Conservation (phyloP, 1,140 invertebrate genomes). For the Scaptomyza montana region DNA sequence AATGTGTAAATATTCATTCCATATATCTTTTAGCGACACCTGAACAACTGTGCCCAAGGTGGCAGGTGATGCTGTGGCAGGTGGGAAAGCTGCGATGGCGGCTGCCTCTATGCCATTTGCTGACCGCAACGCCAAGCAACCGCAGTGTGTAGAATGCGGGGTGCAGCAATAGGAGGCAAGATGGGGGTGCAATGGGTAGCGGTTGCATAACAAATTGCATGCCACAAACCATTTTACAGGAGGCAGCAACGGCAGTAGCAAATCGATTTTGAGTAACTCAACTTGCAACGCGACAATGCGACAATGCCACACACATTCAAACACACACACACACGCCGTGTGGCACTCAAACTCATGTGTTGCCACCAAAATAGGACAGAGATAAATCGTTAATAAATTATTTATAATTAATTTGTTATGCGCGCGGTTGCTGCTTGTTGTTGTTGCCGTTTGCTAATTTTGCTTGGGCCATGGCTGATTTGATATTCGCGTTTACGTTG, state of each 20-base stretch:
- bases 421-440: slow-evolving; percentile 58
- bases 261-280: slow-evolving; percentile 60
- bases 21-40: slow-evolving; percentile 9
- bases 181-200: slow-evolving; percentile 15
- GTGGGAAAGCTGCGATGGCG: not conserved
- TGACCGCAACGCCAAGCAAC: slow-evolving; percentile 72
- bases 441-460: slow-evolving; percentile 22
- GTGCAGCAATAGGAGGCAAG: slow-evolving; percentile 2
- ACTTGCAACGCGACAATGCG: slow-evolving; percentile 34
- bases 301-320: slow-evolving; percentile 39
- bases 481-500: slow-evolving; percentile 81
- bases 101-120: slow-evolving; percentile 19
- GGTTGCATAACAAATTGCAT: slow-evolving; percentile 77
- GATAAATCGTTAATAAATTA: slow-evolving; percentile 83
- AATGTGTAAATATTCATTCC: slow-evolving; percentile 19
- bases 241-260: slow-evolving; percentile 36
- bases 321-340: slow-evolving; percentile 13
- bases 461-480: slow-evolving; percentile 56
- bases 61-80: not conserved
- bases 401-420: slow-evolving; percentile 82
- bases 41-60: slow-evolving; percentile 24
- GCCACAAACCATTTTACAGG: slow-evolving; percentile 73
- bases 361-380: slow-evolving; percentile 65
- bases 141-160: slow-evolving; percentile 54
- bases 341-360: slow-evolving; percentile 64